Evolutionary conservation across 37 sponge, comb jelly and placozoan genomes (phyloP).

Genomic region (Eunapius fragilis): DNA sequence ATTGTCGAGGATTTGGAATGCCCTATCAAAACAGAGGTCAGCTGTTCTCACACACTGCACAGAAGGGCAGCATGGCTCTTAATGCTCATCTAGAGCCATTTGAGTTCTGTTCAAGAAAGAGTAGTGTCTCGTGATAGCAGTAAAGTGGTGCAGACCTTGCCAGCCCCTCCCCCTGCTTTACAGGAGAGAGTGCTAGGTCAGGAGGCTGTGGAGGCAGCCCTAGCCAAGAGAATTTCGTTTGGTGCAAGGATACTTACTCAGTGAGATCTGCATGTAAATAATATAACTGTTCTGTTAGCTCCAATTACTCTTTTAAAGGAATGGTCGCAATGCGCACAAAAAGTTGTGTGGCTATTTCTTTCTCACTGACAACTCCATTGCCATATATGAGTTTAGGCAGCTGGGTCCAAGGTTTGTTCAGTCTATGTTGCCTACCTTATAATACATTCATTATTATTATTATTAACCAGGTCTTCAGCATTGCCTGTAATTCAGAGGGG

Average conservation of each 20-base stretch:
- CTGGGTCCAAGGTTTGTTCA: constrained; percentile 64
- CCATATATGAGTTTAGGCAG: constrained; percentile 81
- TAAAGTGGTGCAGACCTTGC: background rate
- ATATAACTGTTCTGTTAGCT: background rate
- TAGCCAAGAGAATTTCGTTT: constrained; percentile 41
- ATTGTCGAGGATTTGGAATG: background rate
- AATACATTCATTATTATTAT: background rate
- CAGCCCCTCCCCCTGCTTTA: background rate
- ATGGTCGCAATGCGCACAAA: constrained; percentile 74
- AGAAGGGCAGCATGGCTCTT: background rate
- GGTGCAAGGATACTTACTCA: constrained; percentile 69
- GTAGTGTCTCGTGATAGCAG: constrained; percentile 30
- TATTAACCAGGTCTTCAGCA: constrained; percentile 30
- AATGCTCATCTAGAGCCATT: background rate
- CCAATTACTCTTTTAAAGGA: constrained; percentile 7
- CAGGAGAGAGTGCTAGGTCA: background rate
- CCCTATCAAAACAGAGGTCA: background rate
- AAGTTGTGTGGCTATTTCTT: constrained; percentile 85
- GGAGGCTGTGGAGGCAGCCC: constrained; percentile 11
- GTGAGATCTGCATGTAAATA: constrained; percentile 26
- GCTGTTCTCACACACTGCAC: background rate
- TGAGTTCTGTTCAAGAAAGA: constrained; percentile 16
- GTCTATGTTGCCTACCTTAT: background rate
- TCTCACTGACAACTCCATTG: constrained; percentile 62
- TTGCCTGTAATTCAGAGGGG: constrained; percentile 55